These are phyloP conservation scores for Bombus pyrosoma DNA, from an alignment of 1,140 invertebrate genomes.

Conservation along the genomic window DNA sequence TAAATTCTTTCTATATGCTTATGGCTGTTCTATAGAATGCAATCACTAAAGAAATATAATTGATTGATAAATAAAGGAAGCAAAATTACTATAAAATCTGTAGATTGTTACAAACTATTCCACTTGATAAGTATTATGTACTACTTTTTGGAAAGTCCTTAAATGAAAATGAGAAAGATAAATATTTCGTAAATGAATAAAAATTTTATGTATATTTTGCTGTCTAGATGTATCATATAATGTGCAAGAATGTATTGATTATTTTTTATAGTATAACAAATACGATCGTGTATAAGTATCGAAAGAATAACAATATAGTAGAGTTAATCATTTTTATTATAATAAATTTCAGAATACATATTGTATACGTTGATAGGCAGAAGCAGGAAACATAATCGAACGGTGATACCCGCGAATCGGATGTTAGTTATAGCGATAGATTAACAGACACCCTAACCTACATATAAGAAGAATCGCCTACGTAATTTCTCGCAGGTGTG, in stretches of 20 bases:
- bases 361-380: background rate
- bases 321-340: background rate
- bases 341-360: background rate
- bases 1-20: background rate
- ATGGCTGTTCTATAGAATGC: background rate
- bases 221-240: background rate
- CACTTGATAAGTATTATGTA: background rate
- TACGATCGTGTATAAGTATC: background rate
- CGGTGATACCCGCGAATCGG: background rate
- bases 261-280: conserved; percentile 25
- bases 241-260: background rate
- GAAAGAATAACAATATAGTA: background rate
- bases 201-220: background rate
- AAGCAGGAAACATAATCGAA: background rate
- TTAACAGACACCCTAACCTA: conserved; percentile 69
- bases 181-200: background rate
- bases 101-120: background rate
- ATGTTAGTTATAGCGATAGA: background rate
- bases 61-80: background rate
- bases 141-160: too few species aligned
- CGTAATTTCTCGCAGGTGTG: conserved; percentile 72
- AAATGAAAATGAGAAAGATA: background rate
- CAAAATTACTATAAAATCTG: background rate
- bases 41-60: background rate
- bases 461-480: conserved; percentile 46